Evolutionary conservation across 2,797 vertebrate species (phyloP).

Genomic region (Miichthys miiuy): DNA sequence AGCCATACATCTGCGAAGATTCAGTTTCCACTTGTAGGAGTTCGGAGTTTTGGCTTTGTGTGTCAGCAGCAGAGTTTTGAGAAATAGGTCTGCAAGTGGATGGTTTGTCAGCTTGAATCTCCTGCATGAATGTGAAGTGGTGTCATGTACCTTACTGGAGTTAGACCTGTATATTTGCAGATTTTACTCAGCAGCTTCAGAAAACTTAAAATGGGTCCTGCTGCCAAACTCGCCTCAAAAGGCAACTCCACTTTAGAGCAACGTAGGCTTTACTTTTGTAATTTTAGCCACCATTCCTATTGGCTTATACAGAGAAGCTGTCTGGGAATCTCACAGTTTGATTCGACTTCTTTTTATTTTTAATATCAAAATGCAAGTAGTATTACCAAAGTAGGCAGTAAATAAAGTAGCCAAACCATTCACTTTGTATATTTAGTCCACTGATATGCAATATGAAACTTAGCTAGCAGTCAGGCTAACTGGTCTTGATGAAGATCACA

Average conservation of each 20-base stretch:
- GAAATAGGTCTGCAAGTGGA: neutral
- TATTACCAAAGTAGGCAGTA: no score
- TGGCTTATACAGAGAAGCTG: neutral
- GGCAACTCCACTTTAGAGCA: neutral
- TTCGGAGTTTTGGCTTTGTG: constrained; percentile 11
- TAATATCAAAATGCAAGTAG: no score
- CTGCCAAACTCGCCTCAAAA: neutral
- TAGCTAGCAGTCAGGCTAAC: no score
- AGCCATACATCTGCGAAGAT: constrained; percentile 6
- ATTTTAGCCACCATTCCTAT: neutral
- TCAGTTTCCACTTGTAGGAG: neutral
- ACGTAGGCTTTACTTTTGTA: neutral
- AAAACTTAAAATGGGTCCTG: neutral
- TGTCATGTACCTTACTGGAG: neutral
- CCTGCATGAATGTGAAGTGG: neutral
- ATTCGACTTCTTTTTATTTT: no score
- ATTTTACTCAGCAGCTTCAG: neutral
- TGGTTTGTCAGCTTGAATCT: neutral
- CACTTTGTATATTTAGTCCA: no score
- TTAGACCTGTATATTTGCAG: neutral
- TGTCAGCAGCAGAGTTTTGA: constrained; percentile 10
- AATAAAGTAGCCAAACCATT: no score
- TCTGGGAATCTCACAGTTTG: neutral
- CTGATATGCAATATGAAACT: no score
- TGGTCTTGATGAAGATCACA: no score